Evolutionary conservation across 2,797 vertebrate genomes (phyloP).

Genomic region (Potorous gilbertii): DNA sequence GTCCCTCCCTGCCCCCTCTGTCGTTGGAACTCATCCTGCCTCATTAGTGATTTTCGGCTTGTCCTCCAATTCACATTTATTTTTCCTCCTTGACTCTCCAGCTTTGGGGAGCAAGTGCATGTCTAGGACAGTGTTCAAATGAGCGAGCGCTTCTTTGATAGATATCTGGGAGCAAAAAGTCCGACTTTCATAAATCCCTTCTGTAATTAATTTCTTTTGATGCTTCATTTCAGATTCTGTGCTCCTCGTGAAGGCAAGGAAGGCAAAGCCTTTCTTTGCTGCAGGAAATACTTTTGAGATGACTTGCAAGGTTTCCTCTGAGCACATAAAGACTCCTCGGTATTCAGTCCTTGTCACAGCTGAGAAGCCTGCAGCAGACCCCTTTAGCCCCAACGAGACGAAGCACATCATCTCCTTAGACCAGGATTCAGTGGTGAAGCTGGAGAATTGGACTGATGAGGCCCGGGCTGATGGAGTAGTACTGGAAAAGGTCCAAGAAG

Average conservation of each 20-base stretch:
- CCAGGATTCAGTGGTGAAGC: slow-evolving; percentile 90
- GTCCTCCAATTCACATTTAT: neutral
- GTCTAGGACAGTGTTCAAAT: slow-evolving; percentile 7
- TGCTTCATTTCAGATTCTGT: slow-evolving; percentile 86
- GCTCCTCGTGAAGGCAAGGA: slow-evolving; percentile 88
- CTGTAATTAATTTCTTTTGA: slow-evolving; percentile 48
- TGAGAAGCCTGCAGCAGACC: slow-evolving; percentile 83
- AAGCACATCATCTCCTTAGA: slow-evolving; percentile 91
- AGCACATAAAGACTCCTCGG: slow-evolving; percentile 89
- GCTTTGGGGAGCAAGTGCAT: slow-evolving; percentile 17
- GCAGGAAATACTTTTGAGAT: slow-evolving; percentile 96
- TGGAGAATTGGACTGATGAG: slow-evolving; percentile 89
- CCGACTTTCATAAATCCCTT: neutral
- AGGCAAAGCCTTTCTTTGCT: slow-evolving; percentile 88
- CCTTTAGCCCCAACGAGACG: slow-evolving; percentile 75
- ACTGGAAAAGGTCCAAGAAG: slow-evolving; percentile 90
- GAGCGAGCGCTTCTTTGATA: slow-evolving; percentile 6
- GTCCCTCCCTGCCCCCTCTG: neutral
- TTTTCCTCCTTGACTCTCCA: slow-evolving; percentile 28
- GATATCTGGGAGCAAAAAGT: neutral
- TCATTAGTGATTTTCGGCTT: neutral
- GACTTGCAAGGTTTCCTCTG: slow-evolving; percentile 89
- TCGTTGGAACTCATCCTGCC: neutral
- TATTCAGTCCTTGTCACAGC: slow-evolving; percentile 92
- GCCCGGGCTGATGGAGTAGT: slow-evolving; percentile 89